phyloP scores from a whole-genome alignment of 1,140 invertebrate species.

The Drosophila varians region DNA sequence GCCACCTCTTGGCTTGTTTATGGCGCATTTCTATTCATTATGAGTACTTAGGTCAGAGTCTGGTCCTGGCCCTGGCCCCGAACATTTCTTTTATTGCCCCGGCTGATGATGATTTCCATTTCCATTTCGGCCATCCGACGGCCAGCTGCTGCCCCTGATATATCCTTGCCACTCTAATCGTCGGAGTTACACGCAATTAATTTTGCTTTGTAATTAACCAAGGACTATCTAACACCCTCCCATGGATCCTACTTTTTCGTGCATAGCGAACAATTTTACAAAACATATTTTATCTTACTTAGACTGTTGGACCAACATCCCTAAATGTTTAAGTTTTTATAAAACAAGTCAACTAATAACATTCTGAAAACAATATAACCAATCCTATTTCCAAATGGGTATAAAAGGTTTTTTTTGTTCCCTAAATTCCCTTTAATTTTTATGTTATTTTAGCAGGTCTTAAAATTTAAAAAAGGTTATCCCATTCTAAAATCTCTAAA shows the following conservation, averaged over 20 bases:
- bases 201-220: constrained; percentile 79
- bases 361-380: no score
- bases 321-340: no score
- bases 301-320: no score
- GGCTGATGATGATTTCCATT: constrained; percentile 52
- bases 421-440: no score
- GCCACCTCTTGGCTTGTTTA: constrained; percentile 51
- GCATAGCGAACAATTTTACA: not conserved
- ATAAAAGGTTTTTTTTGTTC: no score
- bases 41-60: constrained; percentile 63
- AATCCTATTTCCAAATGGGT: no score
- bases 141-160: constrained; percentile 39
- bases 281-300: no score
- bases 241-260: not conserved
- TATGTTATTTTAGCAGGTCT: no score
- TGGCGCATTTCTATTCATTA: constrained; percentile 79
- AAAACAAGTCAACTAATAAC: no score
- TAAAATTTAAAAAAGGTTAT: no score
- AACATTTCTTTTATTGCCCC: constrained; percentile 72
- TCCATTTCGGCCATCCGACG: constrained; percentile 27
- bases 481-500: no score
- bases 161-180: constrained; percentile 64
- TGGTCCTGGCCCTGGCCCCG: constrained; percentile 54
- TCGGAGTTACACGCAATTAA: constrained; percentile 77
- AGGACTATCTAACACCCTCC: constrained; percentile 13